Evolutionary conservation across 2,113 vertebrate genomes (phyloP).

Genomic region (Caloenas nicobarica): DNA sequence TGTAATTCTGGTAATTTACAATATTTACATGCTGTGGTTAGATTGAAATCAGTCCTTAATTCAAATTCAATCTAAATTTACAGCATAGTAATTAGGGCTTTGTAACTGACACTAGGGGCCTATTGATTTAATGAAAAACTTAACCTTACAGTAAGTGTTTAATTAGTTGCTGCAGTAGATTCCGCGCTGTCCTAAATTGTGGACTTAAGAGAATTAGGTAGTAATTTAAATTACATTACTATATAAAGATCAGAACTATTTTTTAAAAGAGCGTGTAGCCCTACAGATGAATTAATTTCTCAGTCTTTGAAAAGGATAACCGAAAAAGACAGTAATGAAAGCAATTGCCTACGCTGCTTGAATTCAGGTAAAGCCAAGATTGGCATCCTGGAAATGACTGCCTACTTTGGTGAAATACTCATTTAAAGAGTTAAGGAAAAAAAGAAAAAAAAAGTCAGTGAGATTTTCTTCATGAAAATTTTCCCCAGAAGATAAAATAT

Average conservation of each 20-base stretch:
- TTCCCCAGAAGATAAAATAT: not conserved
- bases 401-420: conserved; percentile 48
- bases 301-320: conserved; percentile 63
- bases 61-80: conserved; percentile 89
- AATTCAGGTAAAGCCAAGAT: conserved; percentile 39
- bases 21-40: conserved; percentile 83
- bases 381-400: conserved; percentile 36
- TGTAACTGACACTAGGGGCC: conserved; percentile 83
- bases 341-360: conserved; percentile 35
- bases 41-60: conserved; percentile 86
- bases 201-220: conserved; percentile 82
- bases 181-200: conserved; percentile 80
- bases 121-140: conserved; percentile 89
- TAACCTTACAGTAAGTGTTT: conserved; percentile 87
- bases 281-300: conserved; percentile 74
- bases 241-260: conserved; percentile 78
- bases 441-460: not conserved
- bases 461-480: conserved; percentile 13
- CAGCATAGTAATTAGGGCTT: conserved; percentile 86
- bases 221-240: conserved; percentile 81
- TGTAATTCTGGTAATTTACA: conserved; percentile 87
- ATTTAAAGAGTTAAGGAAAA: conserved; percentile 26
- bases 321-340: conserved; percentile 60
- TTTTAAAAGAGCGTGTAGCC: conserved; percentile 59
- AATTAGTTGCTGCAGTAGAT: conserved; percentile 82